Percentiles rank a stretch among this genome's conserved stretches.
phyloP scores from a whole-genome alignment of 2,113 vertebrate genomes.

The Phrynosoma platyrhinos region DNA sequence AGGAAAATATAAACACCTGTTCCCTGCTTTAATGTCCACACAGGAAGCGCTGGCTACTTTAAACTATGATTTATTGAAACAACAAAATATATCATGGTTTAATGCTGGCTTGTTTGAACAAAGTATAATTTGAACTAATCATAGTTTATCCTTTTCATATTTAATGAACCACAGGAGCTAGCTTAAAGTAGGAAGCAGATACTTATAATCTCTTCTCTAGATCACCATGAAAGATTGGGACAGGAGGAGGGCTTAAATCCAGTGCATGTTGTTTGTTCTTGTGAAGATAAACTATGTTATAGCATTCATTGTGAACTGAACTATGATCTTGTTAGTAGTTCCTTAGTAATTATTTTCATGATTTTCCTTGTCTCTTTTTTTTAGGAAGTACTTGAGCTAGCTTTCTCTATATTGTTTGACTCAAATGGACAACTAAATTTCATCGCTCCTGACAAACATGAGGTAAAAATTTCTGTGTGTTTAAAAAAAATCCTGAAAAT shows the following conservation, averaged over 20 bases:
- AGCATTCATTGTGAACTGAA: not conserved
- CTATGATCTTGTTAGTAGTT: not conserved
- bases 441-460: conserved; percentile 98
- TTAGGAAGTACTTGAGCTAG: conserved; percentile 96
- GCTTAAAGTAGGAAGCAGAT: not conserved
- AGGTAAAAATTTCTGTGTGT: conserved; percentile 82
- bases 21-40: not conserved
- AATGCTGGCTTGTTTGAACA: not conserved
- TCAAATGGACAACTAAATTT: conserved; percentile 98
- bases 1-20: not conserved
- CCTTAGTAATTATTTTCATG: too few relatives aligned
- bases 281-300: not conserved
- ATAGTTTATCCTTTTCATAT: not conserved
- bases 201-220: not conserved
- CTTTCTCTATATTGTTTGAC: conserved; percentile 97
- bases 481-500: not conserved
- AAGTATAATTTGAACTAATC: not conserved
- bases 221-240: not conserved
- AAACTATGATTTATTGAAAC: not conserved
- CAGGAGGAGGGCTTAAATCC: not conserved
- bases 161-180: not conserved
- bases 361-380: conserved; percentile 49
- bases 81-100: not conserved
- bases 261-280: not conserved
- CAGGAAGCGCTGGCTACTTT: not conserved